Conservation (phyloP, 2,888 invertebrate species). For the Morinoia aosen region DNA sequence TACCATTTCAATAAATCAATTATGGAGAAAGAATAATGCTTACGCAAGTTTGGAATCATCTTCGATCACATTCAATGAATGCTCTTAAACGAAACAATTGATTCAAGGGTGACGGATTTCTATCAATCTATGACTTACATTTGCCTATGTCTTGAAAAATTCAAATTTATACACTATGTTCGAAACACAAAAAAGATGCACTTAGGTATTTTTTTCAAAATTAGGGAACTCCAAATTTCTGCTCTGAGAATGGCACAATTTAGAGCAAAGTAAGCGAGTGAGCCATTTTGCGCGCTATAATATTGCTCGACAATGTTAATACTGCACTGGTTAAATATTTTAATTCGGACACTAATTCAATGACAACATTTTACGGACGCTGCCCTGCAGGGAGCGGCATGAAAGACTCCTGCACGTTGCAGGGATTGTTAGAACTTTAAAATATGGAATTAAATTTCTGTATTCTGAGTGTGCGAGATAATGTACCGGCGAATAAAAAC, state of each 20-base stretch:
- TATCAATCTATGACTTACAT: too few species aligned
- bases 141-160: too few species aligned
- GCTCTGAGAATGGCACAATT: not conserved
- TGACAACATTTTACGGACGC: not conserved
- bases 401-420: not conserved
- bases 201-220: not conserved
- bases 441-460: not conserved
- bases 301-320: not conserved
- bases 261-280: not conserved
- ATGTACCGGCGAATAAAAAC: too few species aligned
- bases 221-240: not conserved
- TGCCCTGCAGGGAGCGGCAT: not conserved
- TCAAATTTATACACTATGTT: not conserved
- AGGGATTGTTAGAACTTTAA: not conserved
- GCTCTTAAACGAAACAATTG: not conserved
- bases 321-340: not conserved
- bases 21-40: not conserved
- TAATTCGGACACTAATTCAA: not conserved
- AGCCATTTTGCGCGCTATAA: not conserved
- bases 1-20: not conserved
- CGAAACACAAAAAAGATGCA: not conserved
- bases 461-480: too few species aligned
- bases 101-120: too few species aligned
- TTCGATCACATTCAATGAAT: not conserved
- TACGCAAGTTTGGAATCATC: not conserved